Base-by-base conservation (phyloP, 2,113 vertebrate species). In the Lagopus leucura region DNA sequence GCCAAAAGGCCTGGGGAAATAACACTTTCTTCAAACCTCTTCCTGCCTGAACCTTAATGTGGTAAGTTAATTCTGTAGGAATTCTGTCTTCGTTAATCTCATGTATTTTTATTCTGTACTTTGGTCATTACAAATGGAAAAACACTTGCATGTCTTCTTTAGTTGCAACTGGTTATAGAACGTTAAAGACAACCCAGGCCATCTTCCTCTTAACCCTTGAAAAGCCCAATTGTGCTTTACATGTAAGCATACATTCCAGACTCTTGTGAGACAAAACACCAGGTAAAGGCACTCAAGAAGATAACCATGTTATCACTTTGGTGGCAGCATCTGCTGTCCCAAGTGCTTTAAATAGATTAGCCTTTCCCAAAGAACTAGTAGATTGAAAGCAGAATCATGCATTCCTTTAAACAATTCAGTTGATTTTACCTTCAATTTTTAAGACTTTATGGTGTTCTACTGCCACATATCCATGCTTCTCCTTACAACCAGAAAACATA, bases 201-300 rank as follows among this genome's bases (percentile, higher is more conserved):
- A 36, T 42, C 63, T 86, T 89, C 22, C 30, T 66, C 43, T 61
- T 24, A 63, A n/a, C 12, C 48, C 74, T 69, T n/a, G 5, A 0
- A 58, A 83, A 88, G 0, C 40, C 61, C 65, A 61, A 75, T 1
- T 81, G n/a, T 50, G 55, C n/a, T 82, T 88, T 81, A 69, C 30
- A 36, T 5, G 1, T 10, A 52, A 65, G 19, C 32, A 12, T 15
- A 19, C 32, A 10, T 15, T 19, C 14, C 28, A 71, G 43, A 52
- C 5, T 57, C 11, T 40, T 30, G 42, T 2, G 25, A 77, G 20
- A 76, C 16, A 43, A 34, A 83, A 34, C 25, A 28, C 20, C 14
- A 72, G 27, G 28, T 25, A 75, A 75, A 93, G 90, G 10, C 22
- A 83, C 14, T n/a, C 45, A 93, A 81, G 43, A 75, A 83, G 67